Conservation (phyloP, 1,140 invertebrate species). For the Scaptomyza pallida region DNA sequence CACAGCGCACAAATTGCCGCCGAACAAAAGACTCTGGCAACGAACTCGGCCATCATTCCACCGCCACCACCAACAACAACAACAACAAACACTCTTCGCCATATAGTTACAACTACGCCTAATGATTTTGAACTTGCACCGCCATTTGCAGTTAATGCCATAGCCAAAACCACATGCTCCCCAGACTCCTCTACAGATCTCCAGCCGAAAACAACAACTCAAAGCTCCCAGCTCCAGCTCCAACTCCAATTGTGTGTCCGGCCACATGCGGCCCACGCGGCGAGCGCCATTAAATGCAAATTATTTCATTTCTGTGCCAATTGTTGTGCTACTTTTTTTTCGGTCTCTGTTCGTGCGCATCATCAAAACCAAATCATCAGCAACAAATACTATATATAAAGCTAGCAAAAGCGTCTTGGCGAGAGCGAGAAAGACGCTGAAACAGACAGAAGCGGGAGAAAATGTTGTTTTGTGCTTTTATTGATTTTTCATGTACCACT, state of each 20-base stretch:
- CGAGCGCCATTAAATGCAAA: slow-evolving; percentile 80
- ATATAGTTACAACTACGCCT: slow-evolving; percentile 39
- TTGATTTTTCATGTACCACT: slow-evolving; percentile 75
- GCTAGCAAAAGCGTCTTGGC: not conserved
- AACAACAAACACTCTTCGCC: not conserved
- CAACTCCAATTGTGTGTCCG: slow-evolving; percentile 17
- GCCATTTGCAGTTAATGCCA: slow-evolving; percentile 73
- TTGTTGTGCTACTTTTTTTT: slow-evolving; percentile 78
- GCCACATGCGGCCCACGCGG: slow-evolving; percentile 67
- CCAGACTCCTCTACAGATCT: not conserved
- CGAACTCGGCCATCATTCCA: slow-evolving; percentile 13
- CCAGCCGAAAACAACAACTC: slow-evolving; percentile 1
- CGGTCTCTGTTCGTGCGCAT: slow-evolving; percentile 71
- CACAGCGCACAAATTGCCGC: slow-evolving; percentile 62
- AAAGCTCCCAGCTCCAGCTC: slow-evolving; percentile 3
- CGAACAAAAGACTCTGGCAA: slow-evolving; percentile 48
- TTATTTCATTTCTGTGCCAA: slow-evolving; percentile 83
- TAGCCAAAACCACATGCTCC: slow-evolving; percentile 37
- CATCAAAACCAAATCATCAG: slow-evolving; percentile 78
- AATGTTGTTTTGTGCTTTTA: slow-evolving; percentile 69
- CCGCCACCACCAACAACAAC: not conserved
- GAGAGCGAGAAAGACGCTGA: slow-evolving; percentile 32
- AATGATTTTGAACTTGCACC: slow-evolving; percentile 79
- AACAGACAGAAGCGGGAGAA: slow-evolving; percentile 28
- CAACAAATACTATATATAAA: slow-evolving; percentile 25